Evolutionary conservation across 1,140 invertebrate genomes (phyloP).

Genomic region (Elysia chlorotica): DNA sequence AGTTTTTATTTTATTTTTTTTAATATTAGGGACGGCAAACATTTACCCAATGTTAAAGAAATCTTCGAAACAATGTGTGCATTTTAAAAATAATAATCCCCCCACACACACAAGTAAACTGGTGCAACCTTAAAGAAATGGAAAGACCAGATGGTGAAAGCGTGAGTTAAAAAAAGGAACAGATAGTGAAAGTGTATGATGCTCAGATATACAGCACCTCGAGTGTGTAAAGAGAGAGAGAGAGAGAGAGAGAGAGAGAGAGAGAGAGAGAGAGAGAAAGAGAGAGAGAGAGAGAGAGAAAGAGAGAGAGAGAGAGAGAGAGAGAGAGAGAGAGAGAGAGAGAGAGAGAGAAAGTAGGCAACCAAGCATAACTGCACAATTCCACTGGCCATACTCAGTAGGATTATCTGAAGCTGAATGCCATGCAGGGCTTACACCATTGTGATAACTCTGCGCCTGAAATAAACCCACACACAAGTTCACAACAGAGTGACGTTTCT

Average conservation of each 20-base stretch:
- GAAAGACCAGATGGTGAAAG: no score
- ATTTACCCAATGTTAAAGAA: no score
- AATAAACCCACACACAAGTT: neutral
- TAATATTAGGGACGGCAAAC: no score
- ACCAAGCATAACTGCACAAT: neutral
- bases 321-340: neutral
- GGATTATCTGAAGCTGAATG: neutral
- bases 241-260: neutral
- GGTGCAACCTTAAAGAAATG: no score
- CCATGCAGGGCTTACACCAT: neutral
- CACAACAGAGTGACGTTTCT: neutral
- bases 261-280: neutral
- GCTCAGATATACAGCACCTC: no score
- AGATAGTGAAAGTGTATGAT: no score
- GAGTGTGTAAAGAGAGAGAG: neutral
- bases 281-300: neutral
- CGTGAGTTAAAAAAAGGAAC: no score
- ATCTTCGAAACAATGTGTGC: no score
- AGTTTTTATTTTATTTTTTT: no score
- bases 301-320: neutral
- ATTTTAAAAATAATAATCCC: no score
- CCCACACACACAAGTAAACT: no score
- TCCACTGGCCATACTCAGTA: no score
- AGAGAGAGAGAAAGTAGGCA: neutral
- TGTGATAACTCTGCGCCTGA: neutral